Evolutionary conservation across 2,888 invertebrate species (phyloP).

Genomic region (Cerastoderma edule): DNA sequence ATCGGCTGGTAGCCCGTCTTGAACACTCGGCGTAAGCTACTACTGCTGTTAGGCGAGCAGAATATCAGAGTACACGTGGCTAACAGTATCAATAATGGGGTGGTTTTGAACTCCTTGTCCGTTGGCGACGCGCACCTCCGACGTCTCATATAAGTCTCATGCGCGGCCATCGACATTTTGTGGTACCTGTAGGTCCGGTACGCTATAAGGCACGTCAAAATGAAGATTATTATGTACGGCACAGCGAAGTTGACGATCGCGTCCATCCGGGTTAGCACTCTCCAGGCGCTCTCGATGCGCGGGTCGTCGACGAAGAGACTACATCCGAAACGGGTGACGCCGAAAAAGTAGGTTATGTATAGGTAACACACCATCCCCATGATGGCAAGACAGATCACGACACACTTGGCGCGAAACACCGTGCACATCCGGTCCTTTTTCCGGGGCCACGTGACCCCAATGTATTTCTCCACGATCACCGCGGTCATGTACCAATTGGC

Average conservation of each 20-base stretch:
- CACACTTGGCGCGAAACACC: conserved; percentile 76
- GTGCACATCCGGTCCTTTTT: conserved; percentile 77
- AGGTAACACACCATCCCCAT: conserved; percentile 73
- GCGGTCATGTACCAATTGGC: conserved; percentile 75
- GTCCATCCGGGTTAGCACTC: conserved; percentile 67
- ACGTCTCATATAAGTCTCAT: conserved; percentile 55
- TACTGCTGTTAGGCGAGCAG: conserved; percentile 51
- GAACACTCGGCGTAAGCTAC: conserved; percentile 43
- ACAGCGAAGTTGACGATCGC: conserved; percentile 69
- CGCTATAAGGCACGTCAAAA: conserved; percentile 67
- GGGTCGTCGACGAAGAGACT: conserved; percentile 31
- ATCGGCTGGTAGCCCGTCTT: not conserved
- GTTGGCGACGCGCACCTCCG: conserved; percentile 46
- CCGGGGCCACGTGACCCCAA: conserved; percentile 72
- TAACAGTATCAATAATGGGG: conserved; percentile 57
- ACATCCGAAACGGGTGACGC: conserved; percentile 47
- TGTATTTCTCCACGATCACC: conserved; percentile 73
- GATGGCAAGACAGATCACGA: conserved; percentile 72
- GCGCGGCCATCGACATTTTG: conserved; percentile 49
- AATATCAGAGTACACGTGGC: conserved; percentile 51
- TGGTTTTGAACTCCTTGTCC: conserved; percentile 68
- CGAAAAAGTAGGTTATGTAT: conserved; percentile 75
- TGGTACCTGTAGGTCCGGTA: conserved; percentile 67
- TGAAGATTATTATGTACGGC: conserved; percentile 68
- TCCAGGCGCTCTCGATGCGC: conserved; percentile 43